A percentile compares a stretch with the other conserved stretches of the same genome.
These are phyloP conservation scores for Cantharis nigra DNA, from an alignment of 2,888 invertebrate species.

Conservation along the genomic window DNA sequence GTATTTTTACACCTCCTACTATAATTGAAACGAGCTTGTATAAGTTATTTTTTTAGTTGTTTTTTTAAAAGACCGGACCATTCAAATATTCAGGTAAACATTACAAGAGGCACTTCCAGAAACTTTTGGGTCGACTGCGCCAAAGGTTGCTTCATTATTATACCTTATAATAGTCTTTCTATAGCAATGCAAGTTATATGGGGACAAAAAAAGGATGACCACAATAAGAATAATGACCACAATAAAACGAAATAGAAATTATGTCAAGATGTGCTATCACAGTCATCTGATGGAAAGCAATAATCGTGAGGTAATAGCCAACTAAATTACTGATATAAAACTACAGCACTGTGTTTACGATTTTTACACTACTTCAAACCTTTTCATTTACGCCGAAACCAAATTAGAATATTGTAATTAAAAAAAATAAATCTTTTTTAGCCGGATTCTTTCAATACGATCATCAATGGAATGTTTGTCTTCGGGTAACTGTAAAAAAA, in stretches of 20 bases:
- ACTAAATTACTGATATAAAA: slow-evolving; percentile 22
- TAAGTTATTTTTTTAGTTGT: slow-evolving; percentile 42
- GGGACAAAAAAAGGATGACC: slow-evolving; percentile 28
- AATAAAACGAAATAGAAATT: slow-evolving; percentile 29
- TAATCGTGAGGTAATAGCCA: slow-evolving; percentile 27
- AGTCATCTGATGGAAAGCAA: slow-evolving; percentile 18
- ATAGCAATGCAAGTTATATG: slow-evolving; percentile 36
- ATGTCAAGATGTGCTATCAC: slow-evolving; percentile 25
- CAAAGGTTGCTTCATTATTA: slow-evolving; percentile 41
- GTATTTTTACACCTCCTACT: slow-evolving; percentile 47
- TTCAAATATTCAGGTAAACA: slow-evolving; percentile 11
- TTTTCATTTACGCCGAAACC: neutral
- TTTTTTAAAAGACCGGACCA: slow-evolving; percentile 10
- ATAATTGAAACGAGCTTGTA: slow-evolving; percentile 50
- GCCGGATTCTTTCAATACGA: neutral
- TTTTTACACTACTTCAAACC: slow-evolving; percentile 7
- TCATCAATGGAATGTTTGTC: neutral
- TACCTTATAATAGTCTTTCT: slow-evolving; percentile 40
- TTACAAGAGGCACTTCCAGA: neutral
- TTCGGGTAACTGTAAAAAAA: neutral
- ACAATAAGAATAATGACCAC: slow-evolving; percentile 29
- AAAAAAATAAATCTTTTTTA: neutral
- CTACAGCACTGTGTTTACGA: slow-evolving; percentile 19
- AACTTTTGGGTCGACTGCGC: slow-evolving; percentile 30
- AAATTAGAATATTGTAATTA: neutral